phyloP scores from a whole-genome alignment of 2,888 invertebrate species.

The Limnephilus rhombicus region DNA sequence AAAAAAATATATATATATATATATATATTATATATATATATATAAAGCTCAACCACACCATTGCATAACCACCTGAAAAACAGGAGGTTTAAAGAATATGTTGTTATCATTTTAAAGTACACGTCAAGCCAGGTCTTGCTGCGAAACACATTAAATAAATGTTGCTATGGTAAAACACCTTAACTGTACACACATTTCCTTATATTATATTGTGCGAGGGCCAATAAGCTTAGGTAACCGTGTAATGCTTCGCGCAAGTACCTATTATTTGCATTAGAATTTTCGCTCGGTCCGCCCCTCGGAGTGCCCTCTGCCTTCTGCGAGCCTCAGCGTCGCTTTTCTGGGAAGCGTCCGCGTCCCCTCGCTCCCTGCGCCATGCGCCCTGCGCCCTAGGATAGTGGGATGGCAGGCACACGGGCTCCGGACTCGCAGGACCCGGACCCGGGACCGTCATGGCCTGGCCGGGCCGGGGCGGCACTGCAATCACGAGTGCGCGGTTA shows the following conservation, averaged over 20 bases:
- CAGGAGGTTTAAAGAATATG: no score
- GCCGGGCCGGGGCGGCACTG: slow-evolving; percentile 43
- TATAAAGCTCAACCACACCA: no score
- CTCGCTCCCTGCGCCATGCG: background rate
- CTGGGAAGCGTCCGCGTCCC: slow-evolving; percentile 37
- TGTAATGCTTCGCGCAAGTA: background rate
- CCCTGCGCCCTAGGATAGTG: background rate
- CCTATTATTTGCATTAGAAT: background rate
- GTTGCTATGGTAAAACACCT: background rate
- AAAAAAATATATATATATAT: no score
- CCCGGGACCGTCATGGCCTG: slow-evolving; percentile 23
- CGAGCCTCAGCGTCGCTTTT: slow-evolving; percentile 7
- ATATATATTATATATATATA: no score
- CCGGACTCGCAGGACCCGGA: background rate
- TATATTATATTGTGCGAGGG: background rate
- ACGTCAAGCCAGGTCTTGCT: background rate
- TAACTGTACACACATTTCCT: background rate
- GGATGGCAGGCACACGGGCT: background rate
- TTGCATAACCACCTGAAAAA: no score
- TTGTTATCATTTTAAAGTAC: no score
- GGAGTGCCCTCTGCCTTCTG: background rate
- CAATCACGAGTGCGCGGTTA: slow-evolving; percentile 64
- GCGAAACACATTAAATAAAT: background rate
- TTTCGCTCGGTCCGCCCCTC: background rate
- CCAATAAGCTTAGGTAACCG: background rate